Base-by-base conservation (phyloP, 1,140 invertebrate species). In the Rhyacophila brunnea region DNA sequence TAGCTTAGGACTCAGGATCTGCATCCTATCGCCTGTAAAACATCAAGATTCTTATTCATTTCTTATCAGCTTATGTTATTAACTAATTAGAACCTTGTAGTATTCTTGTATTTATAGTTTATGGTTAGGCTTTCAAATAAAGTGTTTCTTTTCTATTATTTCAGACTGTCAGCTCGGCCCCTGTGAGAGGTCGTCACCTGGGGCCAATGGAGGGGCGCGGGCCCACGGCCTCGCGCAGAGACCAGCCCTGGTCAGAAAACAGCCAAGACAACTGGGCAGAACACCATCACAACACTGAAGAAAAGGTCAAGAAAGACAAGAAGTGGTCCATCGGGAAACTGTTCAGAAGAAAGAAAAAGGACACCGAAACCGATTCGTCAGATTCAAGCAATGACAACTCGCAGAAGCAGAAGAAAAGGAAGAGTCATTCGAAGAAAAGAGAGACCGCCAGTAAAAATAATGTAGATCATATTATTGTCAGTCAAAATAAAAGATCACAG, bases 251-350 rank as follows among this genome's bases (percentile, higher is more conserved):
- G 13, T 35, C 45, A 44, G 47, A 28, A 28, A 28, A 28, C 23
- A 28, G 4, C 4, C 15, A 19, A 57, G 11, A 57, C 38, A 11
- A 32, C 18, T 7, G 35, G 48, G 23, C 15, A 13, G 23, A 28
- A 28, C 23, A 51, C 10, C 54, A 3, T 28, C 23, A 28, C 23
- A 28, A 28, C 23, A 9, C 9, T 9, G 23, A 28, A 9, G 23
- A 28, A 28, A 28, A 50, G 45, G 18, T 11, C n/a, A 50, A 40
- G 45, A 87, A 28, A 28, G 23, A 28, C 3, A 28, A 87, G 70
- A 88, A 88, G 73, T 89, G 87, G 87, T 85, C 86, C 0, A 79
- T 89, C 4, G 87, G 87, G 13, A 84, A 85, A 63, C 75, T 90
- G 1, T 87, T 89, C 64, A 77, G 85, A 64, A 74, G 84, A 68